Conservation (phyloP, 2,113 vertebrate species). For the Dryoscopus gambensis region DNA sequence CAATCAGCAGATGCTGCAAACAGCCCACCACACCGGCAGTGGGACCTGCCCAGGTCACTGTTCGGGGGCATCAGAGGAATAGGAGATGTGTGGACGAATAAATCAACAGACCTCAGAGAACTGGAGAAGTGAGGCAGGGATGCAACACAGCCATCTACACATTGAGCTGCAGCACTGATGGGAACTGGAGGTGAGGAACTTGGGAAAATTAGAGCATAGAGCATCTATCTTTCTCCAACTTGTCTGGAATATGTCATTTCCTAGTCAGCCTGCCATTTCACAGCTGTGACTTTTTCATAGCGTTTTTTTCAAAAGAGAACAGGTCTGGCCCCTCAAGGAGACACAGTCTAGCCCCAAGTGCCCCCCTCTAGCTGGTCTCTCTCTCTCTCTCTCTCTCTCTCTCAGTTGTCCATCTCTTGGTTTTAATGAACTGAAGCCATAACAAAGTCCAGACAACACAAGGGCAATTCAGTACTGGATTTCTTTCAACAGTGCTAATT, state of each 20-base stretch:
- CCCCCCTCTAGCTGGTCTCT: neutral
- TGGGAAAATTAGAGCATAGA: neutral
- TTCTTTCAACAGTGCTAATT: conserved; percentile 63
- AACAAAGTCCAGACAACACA: conserved; percentile 30
- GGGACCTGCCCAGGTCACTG: neutral
- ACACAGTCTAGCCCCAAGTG: neutral
- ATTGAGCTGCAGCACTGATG: neutral
- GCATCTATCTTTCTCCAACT: neutral
- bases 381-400: conserved; percentile 25
- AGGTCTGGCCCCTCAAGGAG: neutral
- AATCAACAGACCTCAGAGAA: neutral
- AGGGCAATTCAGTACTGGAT: neutral
- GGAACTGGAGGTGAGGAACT: neutral
- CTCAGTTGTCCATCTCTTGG: conserved; percentile 22
- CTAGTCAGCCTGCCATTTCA: neutral
- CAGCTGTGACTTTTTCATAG: neutral
- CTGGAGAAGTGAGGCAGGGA: neutral
- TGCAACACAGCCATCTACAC: neutral
- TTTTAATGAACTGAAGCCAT: conserved; percentile 59
- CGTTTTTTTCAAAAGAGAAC: neutral
- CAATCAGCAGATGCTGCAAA: neutral
- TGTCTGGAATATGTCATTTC: neutral
- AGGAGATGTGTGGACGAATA: neutral
- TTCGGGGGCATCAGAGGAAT: neutral
- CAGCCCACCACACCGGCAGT: neutral